Percentiles rank a stretch among this genome's conserved stretches.
Evolutionary conservation across 1,140 invertebrate genomes (phyloP).

Genomic region (Diorhabda sublineata): DNA sequence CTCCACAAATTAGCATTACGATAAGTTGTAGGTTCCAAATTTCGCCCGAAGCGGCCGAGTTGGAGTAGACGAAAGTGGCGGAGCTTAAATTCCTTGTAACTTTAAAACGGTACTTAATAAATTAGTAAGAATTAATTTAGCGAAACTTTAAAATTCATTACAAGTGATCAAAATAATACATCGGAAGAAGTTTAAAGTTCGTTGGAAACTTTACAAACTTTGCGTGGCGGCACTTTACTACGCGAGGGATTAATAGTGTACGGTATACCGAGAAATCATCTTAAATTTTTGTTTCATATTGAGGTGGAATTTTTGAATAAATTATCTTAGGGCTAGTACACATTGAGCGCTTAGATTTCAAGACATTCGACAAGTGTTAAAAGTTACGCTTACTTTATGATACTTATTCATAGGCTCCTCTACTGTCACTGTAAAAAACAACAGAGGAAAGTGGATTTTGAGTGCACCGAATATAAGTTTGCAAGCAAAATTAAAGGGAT

Average conservation of each 20-base stretch:
- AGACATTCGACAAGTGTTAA: too few relatives aligned
- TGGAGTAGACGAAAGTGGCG: neutral
- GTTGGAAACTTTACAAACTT: constrained; percentile 10
- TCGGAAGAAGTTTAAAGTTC: constrained; percentile 7
- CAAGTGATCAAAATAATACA: constrained; percentile 18
- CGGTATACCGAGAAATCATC: too few relatives aligned
- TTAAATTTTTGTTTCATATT: too few relatives aligned
- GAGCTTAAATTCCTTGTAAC: constrained; percentile 14
- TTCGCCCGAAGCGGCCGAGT: neutral
- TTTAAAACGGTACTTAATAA: constrained; percentile 18
- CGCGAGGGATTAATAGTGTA: constrained; percentile 12
- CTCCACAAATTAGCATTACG: neutral
- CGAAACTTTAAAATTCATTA: constrained; percentile 14
- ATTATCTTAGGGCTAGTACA: too few relatives aligned
- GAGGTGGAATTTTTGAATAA: too few relatives aligned
- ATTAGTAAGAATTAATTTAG: constrained; percentile 18
- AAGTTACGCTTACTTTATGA: too few relatives aligned
- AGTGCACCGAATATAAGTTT: too few relatives aligned
- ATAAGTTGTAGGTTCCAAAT: neutral
- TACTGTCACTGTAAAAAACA: too few relatives aligned
- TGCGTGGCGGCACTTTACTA: constrained; percentile 8
- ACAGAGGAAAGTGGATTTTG: too few relatives aligned
- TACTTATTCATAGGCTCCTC: too few relatives aligned
- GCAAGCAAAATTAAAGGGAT: too few relatives aligned
- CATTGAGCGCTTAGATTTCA: too few relatives aligned